Conservation (phyloP, 2,113 vertebrate species). For the Hiodon tergisus region DNA sequence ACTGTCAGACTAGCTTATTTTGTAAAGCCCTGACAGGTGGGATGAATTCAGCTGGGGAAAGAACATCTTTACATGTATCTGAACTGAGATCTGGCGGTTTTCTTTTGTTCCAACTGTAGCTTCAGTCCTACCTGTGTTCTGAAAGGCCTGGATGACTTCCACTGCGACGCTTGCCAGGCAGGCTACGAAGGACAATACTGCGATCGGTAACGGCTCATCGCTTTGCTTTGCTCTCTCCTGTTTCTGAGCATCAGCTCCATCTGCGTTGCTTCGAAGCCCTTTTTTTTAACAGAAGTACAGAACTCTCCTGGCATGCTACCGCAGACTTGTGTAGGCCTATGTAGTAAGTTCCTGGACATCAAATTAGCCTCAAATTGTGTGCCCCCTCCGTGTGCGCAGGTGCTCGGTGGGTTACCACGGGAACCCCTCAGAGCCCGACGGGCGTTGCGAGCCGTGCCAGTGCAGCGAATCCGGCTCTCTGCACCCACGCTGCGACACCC, state of each 20-base stretch:
- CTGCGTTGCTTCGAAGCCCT: too few relatives aligned
- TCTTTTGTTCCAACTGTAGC: slow-evolving; percentile 54
- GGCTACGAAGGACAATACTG: slow-evolving; percentile 88
- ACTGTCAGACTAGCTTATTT: neutral
- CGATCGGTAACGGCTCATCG: slow-evolving; percentile 66
- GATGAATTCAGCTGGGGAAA: neutral
- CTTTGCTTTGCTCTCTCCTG: too few relatives aligned
- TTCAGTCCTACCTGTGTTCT: slow-evolving; percentile 83
- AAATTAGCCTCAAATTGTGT: too few relatives aligned
- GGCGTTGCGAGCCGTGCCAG: slow-evolving; percentile 64
- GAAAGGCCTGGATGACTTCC: slow-evolving; percentile 68
- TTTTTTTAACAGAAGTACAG: too few relatives aligned
- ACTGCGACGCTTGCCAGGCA: slow-evolving; percentile 71
- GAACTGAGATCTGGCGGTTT: neutral
- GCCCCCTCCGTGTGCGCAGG: slow-evolving; percentile 46
- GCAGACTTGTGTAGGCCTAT: neutral
- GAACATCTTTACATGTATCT: neutral
- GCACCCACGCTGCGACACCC: slow-evolving; percentile 58
- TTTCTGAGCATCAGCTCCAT: too few relatives aligned
- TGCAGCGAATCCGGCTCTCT: slow-evolving; percentile 72
- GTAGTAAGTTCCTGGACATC: neutral
- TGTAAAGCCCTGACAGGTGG: neutral
- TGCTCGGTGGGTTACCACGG: slow-evolving; percentile 82
- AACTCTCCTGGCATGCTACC: too few relatives aligned
- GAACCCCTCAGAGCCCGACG: slow-evolving; percentile 57